These are phyloP conservation scores for Temnothorax curvispinosus DNA, from an alignment of 1,140 invertebrate genomes.

Conservation along the genomic window DNA sequence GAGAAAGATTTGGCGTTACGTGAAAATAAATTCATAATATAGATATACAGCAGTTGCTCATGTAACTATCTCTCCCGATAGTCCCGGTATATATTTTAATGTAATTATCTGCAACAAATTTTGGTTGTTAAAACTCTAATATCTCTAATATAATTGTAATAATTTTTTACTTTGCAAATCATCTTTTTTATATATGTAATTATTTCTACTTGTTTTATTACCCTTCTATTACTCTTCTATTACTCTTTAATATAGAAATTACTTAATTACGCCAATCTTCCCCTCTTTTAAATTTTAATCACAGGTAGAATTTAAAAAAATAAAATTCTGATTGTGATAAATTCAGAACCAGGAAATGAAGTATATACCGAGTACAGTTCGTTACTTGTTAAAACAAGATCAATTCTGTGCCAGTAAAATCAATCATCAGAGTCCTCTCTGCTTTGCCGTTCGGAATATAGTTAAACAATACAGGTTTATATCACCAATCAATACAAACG, in stretches of 20 bases:
- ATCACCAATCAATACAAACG: constrained; percentile 2
- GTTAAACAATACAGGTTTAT: constrained; percentile 11
- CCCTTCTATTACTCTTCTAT: neutral
- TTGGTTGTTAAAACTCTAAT: neutral
- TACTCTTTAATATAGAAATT: neutral
- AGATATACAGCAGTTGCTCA: neutral
- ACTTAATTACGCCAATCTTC: neutral
- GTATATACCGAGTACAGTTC: neutral
- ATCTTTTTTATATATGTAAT: neutral
- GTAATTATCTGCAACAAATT: neutral
- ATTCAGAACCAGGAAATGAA: neutral
- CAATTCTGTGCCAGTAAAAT: constrained; percentile 21
- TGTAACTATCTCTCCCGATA: neutral
- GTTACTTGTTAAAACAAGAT: constrained; percentile 38
- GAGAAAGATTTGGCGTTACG: neutral
- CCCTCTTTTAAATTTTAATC: neutral
- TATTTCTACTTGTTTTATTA: neutral
- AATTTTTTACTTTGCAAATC: neutral
- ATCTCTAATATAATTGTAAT: neutral
- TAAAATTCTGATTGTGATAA: constrained; percentile 30
- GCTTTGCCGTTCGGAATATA: neutral
- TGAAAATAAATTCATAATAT: constrained; percentile 21
- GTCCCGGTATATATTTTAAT: neutral
- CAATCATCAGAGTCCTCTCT: constrained; percentile 14
- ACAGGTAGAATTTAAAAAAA: neutral